Conservation (phyloP, 2,888 invertebrate species). For the Metellina segmentata region DNA sequence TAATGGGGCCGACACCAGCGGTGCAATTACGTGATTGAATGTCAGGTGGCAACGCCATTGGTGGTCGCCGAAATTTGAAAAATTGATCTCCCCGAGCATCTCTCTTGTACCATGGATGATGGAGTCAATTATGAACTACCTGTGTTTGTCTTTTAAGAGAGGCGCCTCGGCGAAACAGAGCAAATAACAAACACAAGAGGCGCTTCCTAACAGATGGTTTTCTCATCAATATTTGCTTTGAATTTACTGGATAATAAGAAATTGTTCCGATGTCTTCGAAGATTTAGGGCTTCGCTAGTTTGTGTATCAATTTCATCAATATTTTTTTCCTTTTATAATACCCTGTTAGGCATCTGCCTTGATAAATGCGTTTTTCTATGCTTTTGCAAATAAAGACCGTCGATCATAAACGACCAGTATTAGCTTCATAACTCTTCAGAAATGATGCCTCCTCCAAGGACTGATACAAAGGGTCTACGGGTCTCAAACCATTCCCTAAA, state of each 20-base stretch:
- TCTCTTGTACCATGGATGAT: constrained; percentile 8
- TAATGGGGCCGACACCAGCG: constrained; percentile 42
- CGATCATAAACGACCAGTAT: background rate
- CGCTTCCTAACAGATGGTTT: constrained; percentile 42
- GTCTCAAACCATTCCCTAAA: too few relatives aligned
- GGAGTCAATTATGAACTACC: constrained; percentile 29
- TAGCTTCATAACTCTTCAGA: too few relatives aligned
- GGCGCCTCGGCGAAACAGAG: background rate
- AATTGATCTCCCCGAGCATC: constrained; percentile 34
- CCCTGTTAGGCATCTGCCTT: background rate
- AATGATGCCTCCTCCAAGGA: too few relatives aligned
- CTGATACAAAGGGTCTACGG: too few relatives aligned
- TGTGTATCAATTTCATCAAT: background rate
- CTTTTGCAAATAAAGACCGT: background rate
- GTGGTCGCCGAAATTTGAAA: constrained; percentile 74
- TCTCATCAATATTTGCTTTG: constrained; percentile 60
- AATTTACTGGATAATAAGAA: constrained; percentile 42
- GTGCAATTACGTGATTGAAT: constrained; percentile 65
- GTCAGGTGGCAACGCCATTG: constrained; percentile 58
- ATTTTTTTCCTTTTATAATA: background rate
- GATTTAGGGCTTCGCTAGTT: background rate
- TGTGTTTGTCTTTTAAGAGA: constrained; percentile 12
- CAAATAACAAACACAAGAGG: constrained; percentile 50
- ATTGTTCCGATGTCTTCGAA: background rate
- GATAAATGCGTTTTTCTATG: background rate